Percentiles rank a stretch among this genome's conserved stretches.
phyloP scores from a whole-genome alignment of 2,888 invertebrate genomes.

The Therioaphis trifolii region DNA sequence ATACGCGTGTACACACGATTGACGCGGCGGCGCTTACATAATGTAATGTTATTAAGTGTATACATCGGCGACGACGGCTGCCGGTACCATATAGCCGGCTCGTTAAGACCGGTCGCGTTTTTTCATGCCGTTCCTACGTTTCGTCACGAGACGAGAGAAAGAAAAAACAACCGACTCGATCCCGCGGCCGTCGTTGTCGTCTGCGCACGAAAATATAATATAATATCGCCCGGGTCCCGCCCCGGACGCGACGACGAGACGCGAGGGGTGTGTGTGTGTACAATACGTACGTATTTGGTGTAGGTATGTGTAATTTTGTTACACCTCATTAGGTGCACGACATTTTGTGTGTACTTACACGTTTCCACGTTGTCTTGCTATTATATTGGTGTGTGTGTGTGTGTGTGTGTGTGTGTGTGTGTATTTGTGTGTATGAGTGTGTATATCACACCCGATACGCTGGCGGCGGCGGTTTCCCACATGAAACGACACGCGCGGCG shows the following conservation, averaged over 20 bases:
- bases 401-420: no score
- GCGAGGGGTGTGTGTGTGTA: background rate
- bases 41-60: no score
- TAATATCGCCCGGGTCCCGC: background rate
- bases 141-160: no score
- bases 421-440: no score
- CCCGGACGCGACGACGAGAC: slow-evolving; percentile 14
- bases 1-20: no score
- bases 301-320: background rate
- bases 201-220: background rate
- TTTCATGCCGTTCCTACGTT: no score
- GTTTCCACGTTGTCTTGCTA: no score
- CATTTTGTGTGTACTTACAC: background rate
- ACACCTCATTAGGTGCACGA: background rate
- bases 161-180: background rate
- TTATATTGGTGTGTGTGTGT: no score
- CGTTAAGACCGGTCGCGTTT: no score
- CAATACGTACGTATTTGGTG: background rate
- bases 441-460: background rate
- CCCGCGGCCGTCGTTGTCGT: background rate
- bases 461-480: slow-evolving; percentile 1
- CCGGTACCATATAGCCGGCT: no score
- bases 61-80: no score
- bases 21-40: no score
- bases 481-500: background rate